Base-by-base conservation (phyloP, 2,888 invertebrate species). In the Drosophila longiperda region DNA sequence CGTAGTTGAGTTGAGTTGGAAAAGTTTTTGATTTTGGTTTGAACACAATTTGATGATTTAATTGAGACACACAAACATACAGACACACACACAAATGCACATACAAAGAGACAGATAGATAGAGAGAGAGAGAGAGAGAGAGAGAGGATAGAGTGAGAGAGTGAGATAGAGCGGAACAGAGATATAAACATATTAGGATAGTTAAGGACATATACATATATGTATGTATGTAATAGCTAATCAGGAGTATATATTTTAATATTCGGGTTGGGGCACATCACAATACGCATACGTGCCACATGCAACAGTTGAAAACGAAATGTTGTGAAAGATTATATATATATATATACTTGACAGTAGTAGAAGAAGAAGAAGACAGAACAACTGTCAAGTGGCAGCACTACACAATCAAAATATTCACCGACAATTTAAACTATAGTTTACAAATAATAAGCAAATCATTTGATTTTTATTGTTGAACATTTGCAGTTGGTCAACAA, bases 11-110 rank as follows among this genome's bases (percentile, higher is more conserved):
- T 82, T 80, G 78, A 61, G 59, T 82, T 80, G 78, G 64, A 66
- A 73, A 60, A 61, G 68, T 75, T 62, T 67, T 80, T 63, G 62
- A 65, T 70, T 70, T 84, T 73, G 76, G 67, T 67, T 86, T 83
- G 83, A 86, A 83, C 71, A 85, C 73, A 90, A 77, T 71, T 83
- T 86, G 87, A 86, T 84, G 84, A 75, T 74, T 73, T 74, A 36
- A 74, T 71, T 80, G 70, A 88, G 71, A 88, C 64, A 85, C 55
- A 85, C 65, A 83, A 49, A 83, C 33, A 66, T 32, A 65, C 36
- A 76, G 49, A 12, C 54, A 77, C 20, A 87, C 50, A 81, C 50
- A 81, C 53, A 64, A 8, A 83, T 40, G 73, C 50, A 69, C 36
- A 68, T 33, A 62, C 32, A 80, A 57, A 80, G 33, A 85, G 15